These are phyloP conservation scores for Lasioglossum lativentre DNA, from an alignment of 2,888 invertebrate genomes.

Conservation along the genomic window DNA sequence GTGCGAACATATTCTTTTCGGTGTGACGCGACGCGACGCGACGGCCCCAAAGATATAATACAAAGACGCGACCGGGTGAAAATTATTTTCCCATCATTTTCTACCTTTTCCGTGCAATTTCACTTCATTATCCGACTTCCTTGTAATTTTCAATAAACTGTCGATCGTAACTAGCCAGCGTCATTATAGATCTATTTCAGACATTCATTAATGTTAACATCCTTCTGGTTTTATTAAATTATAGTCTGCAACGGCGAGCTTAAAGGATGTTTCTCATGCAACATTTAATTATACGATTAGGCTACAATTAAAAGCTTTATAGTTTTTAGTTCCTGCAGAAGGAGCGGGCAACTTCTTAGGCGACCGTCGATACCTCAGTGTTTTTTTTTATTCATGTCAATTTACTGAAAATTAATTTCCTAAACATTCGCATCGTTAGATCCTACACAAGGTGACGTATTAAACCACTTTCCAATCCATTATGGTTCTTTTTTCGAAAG, in stretches of 20 bases:
- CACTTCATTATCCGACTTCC: not conserved
- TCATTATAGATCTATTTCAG: not conserved
- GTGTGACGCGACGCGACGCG: no score
- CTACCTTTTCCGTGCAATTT: not conserved
- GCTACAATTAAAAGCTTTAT: not conserved
- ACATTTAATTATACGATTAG: slow-evolving; percentile 5
- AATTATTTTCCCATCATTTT: not conserved
- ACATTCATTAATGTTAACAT: not conserved
- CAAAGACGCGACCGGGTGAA: not conserved
- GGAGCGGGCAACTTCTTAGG: not conserved
- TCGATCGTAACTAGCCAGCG: not conserved
- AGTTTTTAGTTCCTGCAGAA: not conserved
- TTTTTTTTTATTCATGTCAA: not conserved
- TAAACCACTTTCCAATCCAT: not conserved
- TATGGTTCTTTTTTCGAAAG: not conserved
- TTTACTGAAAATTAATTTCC: not conserved
- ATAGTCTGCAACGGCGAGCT: not conserved
- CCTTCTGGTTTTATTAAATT: not conserved
- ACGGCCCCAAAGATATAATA: not conserved
- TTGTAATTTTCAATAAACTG: slow-evolving; percentile 12
- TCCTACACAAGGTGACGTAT: no score
- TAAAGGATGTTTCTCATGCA: not conserved
- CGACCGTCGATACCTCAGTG: not conserved
- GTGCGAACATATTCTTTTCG: not conserved
- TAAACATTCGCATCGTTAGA: no score